Evolutionary conservation across 30 jellyfish, hydroid and myxozoan species (phyloP).

Genomic region (Rhopilema esculentum): DNA sequence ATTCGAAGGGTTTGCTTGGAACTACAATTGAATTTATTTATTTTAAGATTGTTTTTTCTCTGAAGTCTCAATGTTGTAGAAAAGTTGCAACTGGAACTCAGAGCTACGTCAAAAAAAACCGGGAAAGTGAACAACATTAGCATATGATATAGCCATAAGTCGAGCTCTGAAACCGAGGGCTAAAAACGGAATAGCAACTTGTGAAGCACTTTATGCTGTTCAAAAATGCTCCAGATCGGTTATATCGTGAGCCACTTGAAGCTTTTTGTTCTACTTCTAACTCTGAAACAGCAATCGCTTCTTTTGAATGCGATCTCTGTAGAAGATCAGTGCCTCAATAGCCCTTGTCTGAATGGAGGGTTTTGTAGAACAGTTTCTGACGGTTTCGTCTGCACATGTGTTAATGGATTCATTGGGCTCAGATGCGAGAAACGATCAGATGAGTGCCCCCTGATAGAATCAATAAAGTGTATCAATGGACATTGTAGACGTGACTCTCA

Average conservation of each 20-base stretch:
- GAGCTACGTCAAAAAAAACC: too few species aligned
- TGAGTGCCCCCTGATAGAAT: conserved; percentile 82
- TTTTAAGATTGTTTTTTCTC: too few species aligned
- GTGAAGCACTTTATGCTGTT: neutral
- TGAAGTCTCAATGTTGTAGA: too few species aligned
- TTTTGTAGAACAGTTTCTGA: conserved; percentile 68
- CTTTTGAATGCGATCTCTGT: neutral
- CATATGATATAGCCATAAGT: too few species aligned
- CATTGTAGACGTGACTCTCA: conserved; percentile 72
- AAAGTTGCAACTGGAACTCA: too few species aligned
- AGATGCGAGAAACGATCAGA: conserved; percentile 90
- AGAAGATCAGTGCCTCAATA: conserved; percentile 79
- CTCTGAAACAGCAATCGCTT: neutral
- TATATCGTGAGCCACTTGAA: neutral
- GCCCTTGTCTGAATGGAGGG: conserved; percentile 94
- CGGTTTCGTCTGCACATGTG: conserved; percentile 94
- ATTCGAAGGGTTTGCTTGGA: neutral
- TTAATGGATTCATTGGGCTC: conserved; percentile 87
- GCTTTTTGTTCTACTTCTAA: neutral
- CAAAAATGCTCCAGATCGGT: neutral
- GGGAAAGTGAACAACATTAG: too few species aligned
- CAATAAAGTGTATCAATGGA: conserved; percentile 76
- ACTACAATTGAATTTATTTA: too few species aligned
- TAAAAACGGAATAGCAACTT: too few species aligned
- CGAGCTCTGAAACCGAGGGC: too few species aligned